Evolutionary conservation across 2,797 vertebrate genomes (phyloP), one percentile per base, ranked within the genome.

Genomic region (Hoplostethus atlanticus): DNA sequence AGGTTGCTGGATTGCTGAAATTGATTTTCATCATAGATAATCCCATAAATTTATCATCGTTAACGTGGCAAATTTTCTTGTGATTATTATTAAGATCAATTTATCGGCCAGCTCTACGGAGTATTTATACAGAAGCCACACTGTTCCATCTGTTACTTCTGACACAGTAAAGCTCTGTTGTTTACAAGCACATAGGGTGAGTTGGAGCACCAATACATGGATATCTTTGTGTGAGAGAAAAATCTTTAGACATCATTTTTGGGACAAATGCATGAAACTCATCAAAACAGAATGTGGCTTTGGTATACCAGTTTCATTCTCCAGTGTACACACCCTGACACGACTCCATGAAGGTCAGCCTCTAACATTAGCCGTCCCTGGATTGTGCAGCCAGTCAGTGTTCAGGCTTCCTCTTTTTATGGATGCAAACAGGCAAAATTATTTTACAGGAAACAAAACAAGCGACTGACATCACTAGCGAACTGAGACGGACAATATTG

Each of bases 341-440:
- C 47, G 64, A 50, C 21, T 57, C 8, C 8, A 50, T n/a, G 30
- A 55, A 46, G 60, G n/a, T 6, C 10, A 71, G 51, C 42, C 54
- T 62, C 3, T 40, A 54, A 71, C 52, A 52, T 4, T 5, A 34
- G 34, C 3, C 4, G 60, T 5, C 54, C n/a, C 36, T 69, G 8
- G 66, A 65, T 13, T 57, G 42, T 16, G 34, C 34, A 34, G 4
- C 6, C 6, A 5, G 25, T 63, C n/a, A 7, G 57, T 1, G 5
- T 28, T 64, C 21, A 0, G 30, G 48, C 47, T 47, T 67, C 40
- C 68, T 34, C 25, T 40, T 56, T 58, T 48, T 60, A 73, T 68
- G 79, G 78, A 83, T 76, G 53, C 61, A 55, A 68, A 69, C 69
- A 64, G 48, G 50, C 38, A 71, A 71, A 69, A 42, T 70, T 12